A percentile compares a stretch with the other conserved stretches of the same genome.
Conservation (phyloP, 2,113 vertebrate species). For the Psittacula cyanocephala region DNA sequence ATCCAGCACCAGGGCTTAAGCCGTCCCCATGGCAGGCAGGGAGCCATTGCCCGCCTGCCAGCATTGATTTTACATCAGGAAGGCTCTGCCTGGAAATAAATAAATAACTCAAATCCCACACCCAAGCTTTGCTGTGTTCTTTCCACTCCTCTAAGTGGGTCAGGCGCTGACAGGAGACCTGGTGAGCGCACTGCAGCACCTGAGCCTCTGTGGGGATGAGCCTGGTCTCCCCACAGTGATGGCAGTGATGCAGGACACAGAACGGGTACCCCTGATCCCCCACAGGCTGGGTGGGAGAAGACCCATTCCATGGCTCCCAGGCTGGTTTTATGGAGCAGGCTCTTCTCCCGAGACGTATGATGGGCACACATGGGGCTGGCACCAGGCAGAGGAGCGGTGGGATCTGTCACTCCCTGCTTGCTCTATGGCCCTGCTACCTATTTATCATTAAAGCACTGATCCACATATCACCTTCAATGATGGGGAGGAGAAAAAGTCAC, state of each 20-base stretch:
- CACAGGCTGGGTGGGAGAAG: not conserved
- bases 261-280: not conserved
- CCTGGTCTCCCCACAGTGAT: not conserved
- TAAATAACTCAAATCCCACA: not conserved
- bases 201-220: accelerated
- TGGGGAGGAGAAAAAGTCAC: not conserved
- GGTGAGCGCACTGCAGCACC: accelerated
- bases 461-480: not conserved
- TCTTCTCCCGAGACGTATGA: accelerated
- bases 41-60: accelerated
- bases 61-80: not conserved
- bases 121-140: accelerated
- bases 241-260: not conserved
- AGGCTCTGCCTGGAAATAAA: not conserved
- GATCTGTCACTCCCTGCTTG: not conserved
- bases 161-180: accelerated
- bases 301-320: accelerated
- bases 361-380: not conserved
- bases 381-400: not conserved
- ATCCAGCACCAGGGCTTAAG: not conserved
- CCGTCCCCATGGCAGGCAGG: accelerated
- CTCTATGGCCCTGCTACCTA: not conserved
- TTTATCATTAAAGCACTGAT: not conserved
- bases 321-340: not conserved
- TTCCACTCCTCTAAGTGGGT: not conserved